Evolutionary conservation across 2,113 vertebrate genomes (phyloP).

Genomic region (Notarius quadriscutis): DNA sequence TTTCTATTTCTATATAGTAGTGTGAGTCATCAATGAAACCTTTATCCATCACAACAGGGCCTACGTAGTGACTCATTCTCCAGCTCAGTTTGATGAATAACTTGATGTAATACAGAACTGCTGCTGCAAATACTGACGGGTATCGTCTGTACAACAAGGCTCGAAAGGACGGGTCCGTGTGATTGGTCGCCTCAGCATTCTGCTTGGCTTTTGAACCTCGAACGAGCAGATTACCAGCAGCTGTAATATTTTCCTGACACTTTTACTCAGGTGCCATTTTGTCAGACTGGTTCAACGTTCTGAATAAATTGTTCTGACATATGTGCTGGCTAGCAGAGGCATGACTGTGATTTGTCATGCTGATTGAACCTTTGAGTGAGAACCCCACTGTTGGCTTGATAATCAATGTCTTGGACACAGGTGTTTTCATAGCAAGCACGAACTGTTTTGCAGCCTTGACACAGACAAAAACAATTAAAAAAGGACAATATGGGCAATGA

Average conservation of each 20-base stretch:
- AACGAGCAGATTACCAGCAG: slow-evolving; percentile 29
- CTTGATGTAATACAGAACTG: neutral
- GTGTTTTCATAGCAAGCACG: slow-evolving; percentile 13
- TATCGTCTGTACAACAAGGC: neutral
- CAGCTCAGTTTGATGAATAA: neutral
- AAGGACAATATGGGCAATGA: neutral
- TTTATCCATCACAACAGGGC: neutral
- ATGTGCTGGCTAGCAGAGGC: slow-evolving; percentile 33
- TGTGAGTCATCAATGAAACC: neutral
- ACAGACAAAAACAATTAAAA: neutral
- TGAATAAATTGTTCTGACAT: slow-evolving; percentile 43
- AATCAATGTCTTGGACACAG: slow-evolving; percentile 13
- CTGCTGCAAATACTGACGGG: neutral
- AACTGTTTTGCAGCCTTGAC: slow-evolving; percentile 9
- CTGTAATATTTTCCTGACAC: slow-evolving; percentile 27
- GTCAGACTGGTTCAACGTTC: slow-evolving; percentile 40
- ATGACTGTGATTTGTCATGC: slow-evolving; percentile 41
- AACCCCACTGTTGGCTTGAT: slow-evolving; percentile 34
- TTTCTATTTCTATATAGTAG: neutral
- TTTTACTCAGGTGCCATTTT: slow-evolving; percentile 45
- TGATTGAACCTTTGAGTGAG: slow-evolving; percentile 40
- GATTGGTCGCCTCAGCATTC: slow-evolving; percentile 13
- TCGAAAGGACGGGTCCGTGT: neutral
- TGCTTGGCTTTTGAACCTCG: slow-evolving; percentile 16
- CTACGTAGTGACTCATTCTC: neutral